Conservation (phyloP, 2,888 invertebrate genomes). For the Synanthedon formicaeformis region DNA sequence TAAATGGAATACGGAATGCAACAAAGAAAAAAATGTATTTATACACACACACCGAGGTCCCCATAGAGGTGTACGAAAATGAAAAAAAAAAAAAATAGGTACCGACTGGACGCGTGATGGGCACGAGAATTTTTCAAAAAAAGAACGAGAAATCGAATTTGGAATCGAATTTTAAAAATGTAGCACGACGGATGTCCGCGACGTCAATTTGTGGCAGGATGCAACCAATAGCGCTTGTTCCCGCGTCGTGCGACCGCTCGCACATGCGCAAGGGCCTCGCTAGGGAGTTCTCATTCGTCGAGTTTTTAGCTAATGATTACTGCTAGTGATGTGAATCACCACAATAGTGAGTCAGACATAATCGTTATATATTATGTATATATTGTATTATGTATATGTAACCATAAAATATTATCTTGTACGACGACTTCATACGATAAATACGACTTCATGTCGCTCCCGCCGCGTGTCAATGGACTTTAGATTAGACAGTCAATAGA, state of each 20-base stretch:
- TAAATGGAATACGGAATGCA: too few relatives aligned
- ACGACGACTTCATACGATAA: too few relatives aligned
- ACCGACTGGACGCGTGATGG: neutral
- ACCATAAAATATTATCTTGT: too few relatives aligned
- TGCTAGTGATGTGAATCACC: neutral
- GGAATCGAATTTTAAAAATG: slow-evolving; percentile 9
- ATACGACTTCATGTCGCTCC: too few relatives aligned
- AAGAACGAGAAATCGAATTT: neutral
- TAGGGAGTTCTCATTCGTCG: neutral
- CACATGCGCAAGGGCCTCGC: slow-evolving; percentile 7
- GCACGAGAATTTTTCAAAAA: neutral
- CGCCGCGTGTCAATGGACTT: too few relatives aligned
- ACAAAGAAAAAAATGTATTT: too few relatives aligned
- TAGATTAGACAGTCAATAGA: too few relatives aligned
- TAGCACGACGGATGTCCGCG: slow-evolving; percentile 47
- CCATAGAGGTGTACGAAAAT: too few relatives aligned
- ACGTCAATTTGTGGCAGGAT: slow-evolving; percentile 53
- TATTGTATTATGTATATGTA: too few relatives aligned
- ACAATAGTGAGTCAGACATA: neutral
- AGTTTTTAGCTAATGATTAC: neutral
- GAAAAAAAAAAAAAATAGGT: neutral
- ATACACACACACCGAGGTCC: too few relatives aligned
- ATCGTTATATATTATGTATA: too few relatives aligned
- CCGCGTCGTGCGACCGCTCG: slow-evolving; percentile 27
- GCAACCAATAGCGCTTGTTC: slow-evolving; percentile 47